phyloP scores from a whole-genome alignment of 2,113 vertebrate genomes.

The Porphyrio hochstetteri region DNA sequence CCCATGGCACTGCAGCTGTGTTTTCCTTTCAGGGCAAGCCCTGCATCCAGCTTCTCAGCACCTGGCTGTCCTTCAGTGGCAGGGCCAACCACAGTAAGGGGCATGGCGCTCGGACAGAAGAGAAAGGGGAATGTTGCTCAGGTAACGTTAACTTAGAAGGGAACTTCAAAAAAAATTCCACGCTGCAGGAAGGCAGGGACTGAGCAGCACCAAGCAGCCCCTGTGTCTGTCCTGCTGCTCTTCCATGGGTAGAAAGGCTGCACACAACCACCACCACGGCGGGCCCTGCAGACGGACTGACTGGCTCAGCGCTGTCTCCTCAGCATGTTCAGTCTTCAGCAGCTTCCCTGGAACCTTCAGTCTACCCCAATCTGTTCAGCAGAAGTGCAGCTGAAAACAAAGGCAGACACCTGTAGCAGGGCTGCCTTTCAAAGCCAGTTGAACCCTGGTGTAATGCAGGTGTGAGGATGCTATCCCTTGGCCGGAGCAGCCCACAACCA shows the following conservation, averaged over 20 bases:
- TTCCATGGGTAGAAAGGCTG: neutral
- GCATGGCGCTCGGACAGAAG: neutral
- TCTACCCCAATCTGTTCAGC: neutral
- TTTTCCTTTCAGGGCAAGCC: neutral
- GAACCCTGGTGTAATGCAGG: accelerated
- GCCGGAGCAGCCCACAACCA: neutral
- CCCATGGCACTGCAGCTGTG: neutral
- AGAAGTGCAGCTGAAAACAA: neutral
- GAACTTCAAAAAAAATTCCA: neutral
- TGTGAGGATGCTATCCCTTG: neutral
- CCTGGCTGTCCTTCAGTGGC: neutral
- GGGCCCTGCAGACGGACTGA: neutral
- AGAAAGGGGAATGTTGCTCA: neutral
- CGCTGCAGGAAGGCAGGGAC: neutral
- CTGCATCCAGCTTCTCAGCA: neutral
- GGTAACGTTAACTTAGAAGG: neutral
- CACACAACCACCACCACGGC: accelerated
- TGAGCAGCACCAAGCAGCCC: neutral
- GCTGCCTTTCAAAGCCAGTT: neutral
- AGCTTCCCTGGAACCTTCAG: neutral
- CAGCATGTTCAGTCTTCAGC: neutral
- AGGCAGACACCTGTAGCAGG: neutral
- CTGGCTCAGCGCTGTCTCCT: neutral
- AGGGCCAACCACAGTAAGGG: neutral
- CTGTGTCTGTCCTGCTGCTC: neutral